Evolutionary conservation across 2,797 vertebrate genomes (phyloP), one percentile per base, ranked within the genome.

Genomic region (Rhodeus uyekii): DNA sequence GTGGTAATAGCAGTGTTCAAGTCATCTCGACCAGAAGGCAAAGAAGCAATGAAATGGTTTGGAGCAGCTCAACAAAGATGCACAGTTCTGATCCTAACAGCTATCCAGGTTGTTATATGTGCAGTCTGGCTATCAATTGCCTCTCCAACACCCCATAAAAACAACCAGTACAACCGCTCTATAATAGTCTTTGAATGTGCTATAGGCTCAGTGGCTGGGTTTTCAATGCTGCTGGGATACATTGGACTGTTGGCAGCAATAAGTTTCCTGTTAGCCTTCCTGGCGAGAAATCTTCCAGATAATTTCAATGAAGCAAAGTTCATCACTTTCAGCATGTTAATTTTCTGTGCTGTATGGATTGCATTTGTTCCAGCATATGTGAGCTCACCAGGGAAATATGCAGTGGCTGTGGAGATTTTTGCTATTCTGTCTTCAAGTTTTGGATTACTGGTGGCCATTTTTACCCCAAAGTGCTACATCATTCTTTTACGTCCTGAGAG

Each of bases 1-100:
- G 93, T 94, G 12, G 93, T 90, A 80, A 86, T 92, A 61, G 90
- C 90, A 2, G 90, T 91, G 36, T 92, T 92, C 29, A 88, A 87
- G 36, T 86, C 90, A 55, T 86, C 91, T 78, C 86, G 72, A 80
- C 87, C 68, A 32, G 68, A 71, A 5, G 7, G 68, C 9, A 48
- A 32, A 71, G 68, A 27, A 48, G 68, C 68, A 0, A 71, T 71
- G 9, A 71, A 71, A 71, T 71, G 68, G 68, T 71, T 71, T 71
- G 68, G 68, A 48, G 44, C 44, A 71, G 9, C 5, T 32, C 68
- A 71, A 48, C 68, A 71, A 71, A 27, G 65, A 68, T 44, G 65
- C 39, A 68, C 65, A 42, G 65, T 68, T 44, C 14, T 68, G 8
- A 7, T 68, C 38, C 38, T 68, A 5, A 68, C 65, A 44, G 39